Evolutionary conservation across 2,797 vertebrate genomes (phyloP), one percentile per base, ranked within the genome.

Genomic region (Anolis apletophallus): DNA sequence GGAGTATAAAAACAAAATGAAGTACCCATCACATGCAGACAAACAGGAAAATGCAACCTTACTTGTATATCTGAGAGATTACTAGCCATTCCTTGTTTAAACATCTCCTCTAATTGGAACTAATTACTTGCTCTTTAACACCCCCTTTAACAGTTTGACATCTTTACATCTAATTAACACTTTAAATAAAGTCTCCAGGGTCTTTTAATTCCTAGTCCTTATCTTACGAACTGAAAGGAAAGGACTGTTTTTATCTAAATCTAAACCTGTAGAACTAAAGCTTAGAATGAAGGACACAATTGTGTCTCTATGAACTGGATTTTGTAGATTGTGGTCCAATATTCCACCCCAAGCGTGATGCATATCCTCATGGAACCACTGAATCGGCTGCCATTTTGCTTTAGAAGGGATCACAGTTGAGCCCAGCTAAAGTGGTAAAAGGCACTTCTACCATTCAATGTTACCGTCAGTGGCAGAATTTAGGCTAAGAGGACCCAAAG

Each of bases 91-190:
- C n/a, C 50, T 76, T 40, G 0, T 52, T 36, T 73, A 13, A 5
- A 71, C 40, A 40, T 26, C 23, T 81, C 61, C n/a, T 81, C 64
- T 76, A 81, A 87, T 80, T 80, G 23, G 34, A 67, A 3, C 40
- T n/a, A 86, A 86, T 87, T 76, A 21, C 50, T 75, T 76, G 80
- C 72, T 32, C 52, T 68, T 54, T 75, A 87, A 40, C 34, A 57
- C 59, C 72, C 61, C 76, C 73, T 87, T 81, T 81, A 87, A 68
- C 72, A 81, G 34, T 69, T 86, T 76, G 68, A 46, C 50, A 69
- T 81, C 50, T 74, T 68, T 75, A 81, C 61, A 57, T 87, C 73
- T 76, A 76, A 87, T 81, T 87, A 81, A 76, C 80, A 87, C 85
- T 81, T 8, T 46, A 46, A 46, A 46, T 3, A 46, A 46, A 54